Base-by-base conservation (phyloP, 2,113 vertebrate genomes). In the Rhegmatorhina hoffmannsi region DNA sequence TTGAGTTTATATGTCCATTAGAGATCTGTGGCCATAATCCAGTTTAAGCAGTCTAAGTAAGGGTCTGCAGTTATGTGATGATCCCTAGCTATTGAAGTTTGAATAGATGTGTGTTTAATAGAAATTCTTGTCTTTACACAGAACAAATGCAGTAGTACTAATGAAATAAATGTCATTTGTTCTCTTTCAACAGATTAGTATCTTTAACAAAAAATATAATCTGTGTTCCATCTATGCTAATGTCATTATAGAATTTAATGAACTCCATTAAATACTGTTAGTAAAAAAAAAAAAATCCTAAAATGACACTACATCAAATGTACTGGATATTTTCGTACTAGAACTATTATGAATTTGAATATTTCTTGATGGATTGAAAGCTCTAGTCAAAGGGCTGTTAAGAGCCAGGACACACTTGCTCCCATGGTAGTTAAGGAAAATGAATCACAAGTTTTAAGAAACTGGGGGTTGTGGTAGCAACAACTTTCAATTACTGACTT, bases 401-500 rank as follows among this genome's bases (percentile, higher is more conserved):
- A 63, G 26, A 77, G 13, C 17, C 58, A 68, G 40, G 67, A 66
- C 23, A 80, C 13, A 25, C 49, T 89, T 60, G 23, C 4, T 93
- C 8, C 83, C 40, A 52, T 55, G 33, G 50, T 33, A 75, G 53
- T 60, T 73, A 23, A 49, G 67, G 62, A 82, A 89, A 87, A 83
- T 11, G 47, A 44, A 91, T 87, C 88, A 24, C 82, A 77, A 69
- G 7, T 64, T 96, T 87, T 85, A 87, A 72, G 63, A 94, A 97
- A 86, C 26, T 83, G 40, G 52, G 69, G 23, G 19, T 73, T 92
- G 68, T 93, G 75, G n/a, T 85, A 93, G 73, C 78, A 93, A 56
- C 36, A 85, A 46, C 46, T 84, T 97, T 90, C 84, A 97, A 92
- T 96, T 97, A 95, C 46, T 92, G 78, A 91, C 50, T 94, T 96